Base-by-base conservation (phyloP, 2,113 vertebrate species). In the Xenopus borealis region DNA sequence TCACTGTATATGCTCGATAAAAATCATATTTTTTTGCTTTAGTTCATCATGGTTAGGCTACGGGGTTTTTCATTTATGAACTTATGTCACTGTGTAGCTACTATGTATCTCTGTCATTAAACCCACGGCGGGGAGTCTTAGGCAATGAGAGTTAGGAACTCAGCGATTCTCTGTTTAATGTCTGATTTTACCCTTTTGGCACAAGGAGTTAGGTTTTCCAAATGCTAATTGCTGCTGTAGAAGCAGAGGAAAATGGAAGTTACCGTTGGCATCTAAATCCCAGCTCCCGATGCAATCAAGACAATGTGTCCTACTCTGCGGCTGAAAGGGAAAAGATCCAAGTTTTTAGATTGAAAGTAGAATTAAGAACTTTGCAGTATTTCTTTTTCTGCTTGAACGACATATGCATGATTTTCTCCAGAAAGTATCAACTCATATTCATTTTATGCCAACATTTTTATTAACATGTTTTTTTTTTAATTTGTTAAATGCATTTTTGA, bases 81-180 rank as follows among this genome's bases (percentile, higher is more conserved):
- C 74, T 70, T 62, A 86, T 86, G 81, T 84, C 82, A 83, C 71
- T 82, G 55, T 55, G 20, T 63, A 78, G 84, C 81, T 83, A 79
- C 46, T 81, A 82, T 83, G 82, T 80, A 83, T 30, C 83, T 79
- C 78, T 88, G 82, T 83, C 85, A 85, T 84, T 90, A 85, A 86
- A 82, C 62, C 85, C 85, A 61, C 82, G 68, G 82, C 81, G 55
- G 86, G 84, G 83, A 81, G 83, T 71, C 80, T 83, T 14, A 16
- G 80, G 71, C 81, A 85, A 85, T 79, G 83, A 85, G 70, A 63
- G 75, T 78, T 81, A 82, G 72, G 79, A 71, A 85, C 85, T 83
- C 70, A 80, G 61, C 3, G 71, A 81, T 81, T 84, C 78, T 79
- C 75, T 70, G 81, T 86, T 69, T 84, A 55, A 33, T 80, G 81